These are phyloP conservation scores for Porites divaricata DNA, from an alignment of 92 coral and sea anemone species.

Conservation along the genomic window DNA sequence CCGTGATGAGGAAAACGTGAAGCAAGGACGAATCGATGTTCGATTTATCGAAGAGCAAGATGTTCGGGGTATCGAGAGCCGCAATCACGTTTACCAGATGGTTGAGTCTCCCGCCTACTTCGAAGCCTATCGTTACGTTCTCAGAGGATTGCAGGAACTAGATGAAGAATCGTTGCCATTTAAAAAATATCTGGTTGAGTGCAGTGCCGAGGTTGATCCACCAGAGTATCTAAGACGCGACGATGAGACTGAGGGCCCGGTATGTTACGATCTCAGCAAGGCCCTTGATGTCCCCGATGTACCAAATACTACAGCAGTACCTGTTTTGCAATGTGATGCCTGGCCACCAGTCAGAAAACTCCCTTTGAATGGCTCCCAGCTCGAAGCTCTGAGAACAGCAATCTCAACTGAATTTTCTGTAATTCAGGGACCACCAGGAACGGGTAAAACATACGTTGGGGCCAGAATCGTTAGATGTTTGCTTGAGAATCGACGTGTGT, in stretches of 20 bases:
- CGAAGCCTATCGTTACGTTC: constrained; percentile 81
- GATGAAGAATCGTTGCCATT: constrained; percentile 71
- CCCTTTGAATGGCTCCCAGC: constrained; percentile 69
- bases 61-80: constrained; percentile 54
- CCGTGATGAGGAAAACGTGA: constrained; percentile 59
- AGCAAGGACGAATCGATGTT: constrained; percentile 55
- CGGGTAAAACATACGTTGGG: constrained; percentile 84
- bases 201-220: constrained; percentile 62
- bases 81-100: constrained; percentile 52
- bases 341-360: constrained; percentile 70
- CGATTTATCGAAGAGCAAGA: constrained; percentile 65
- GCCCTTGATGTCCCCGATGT: constrained; percentile 27
- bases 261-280: constrained; percentile 42
- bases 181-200: constrained; percentile 72
- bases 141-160: constrained; percentile 68
- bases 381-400: constrained; percentile 77
- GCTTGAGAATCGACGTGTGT: constrained; percentile 27
- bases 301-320: constrained; percentile 3
- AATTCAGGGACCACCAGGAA: constrained; percentile 91
- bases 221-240: constrained; percentile 67
- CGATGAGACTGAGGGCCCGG: constrained; percentile 23
- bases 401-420: constrained; percentile 76
- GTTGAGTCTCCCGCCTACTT: constrained; percentile 87
- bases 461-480: constrained; percentile 70
- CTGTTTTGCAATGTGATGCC: constrained; percentile 32